Conservation (phyloP, 2,888 invertebrate genomes). For the Tiphia femorata region DNA sequence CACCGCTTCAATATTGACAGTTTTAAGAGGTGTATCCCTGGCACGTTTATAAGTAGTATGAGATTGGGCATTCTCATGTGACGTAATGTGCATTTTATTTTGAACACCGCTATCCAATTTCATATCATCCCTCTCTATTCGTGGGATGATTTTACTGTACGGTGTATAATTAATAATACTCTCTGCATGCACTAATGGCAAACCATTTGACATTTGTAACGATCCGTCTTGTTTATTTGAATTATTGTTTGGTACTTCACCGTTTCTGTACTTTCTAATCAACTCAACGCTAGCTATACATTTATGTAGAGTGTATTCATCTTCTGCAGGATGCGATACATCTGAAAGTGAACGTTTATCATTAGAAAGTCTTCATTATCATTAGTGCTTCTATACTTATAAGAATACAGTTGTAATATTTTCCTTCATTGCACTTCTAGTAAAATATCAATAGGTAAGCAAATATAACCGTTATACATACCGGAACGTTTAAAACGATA, state of each 20-base stretch:
- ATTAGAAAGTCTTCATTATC: background rate
- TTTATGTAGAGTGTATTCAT: slow-evolving; percentile 59
- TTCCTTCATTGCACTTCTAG: no score
- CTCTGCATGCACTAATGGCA: no score
- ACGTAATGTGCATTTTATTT: background rate
- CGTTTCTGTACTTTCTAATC: slow-evolving; percentile 49
- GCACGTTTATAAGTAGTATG: background rate
- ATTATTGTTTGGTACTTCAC: slow-evolving; percentile 9
- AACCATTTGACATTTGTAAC: no score
- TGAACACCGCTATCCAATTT: background rate
- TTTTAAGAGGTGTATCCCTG: slow-evolving; percentile 54
- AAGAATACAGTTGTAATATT: background rate
- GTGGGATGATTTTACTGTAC: no score
- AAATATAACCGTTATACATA: slow-evolving; percentile 30
- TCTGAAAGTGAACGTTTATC: background rate
- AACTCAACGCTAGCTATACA: slow-evolving; percentile 62
- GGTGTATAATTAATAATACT: no score
- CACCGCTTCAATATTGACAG: slow-evolving; percentile 49
- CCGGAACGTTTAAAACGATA: slow-evolving; percentile 41
- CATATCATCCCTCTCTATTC: background rate
- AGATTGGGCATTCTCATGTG: background rate
- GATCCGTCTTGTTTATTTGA: no score
- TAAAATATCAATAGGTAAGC: no score
- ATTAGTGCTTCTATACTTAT: slow-evolving; percentile 1
- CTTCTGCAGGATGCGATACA: slow-evolving; percentile 48